Evolutionary conservation across 1,140 invertebrate genomes (phyloP).

Genomic region (Musca domestica): DNA sequence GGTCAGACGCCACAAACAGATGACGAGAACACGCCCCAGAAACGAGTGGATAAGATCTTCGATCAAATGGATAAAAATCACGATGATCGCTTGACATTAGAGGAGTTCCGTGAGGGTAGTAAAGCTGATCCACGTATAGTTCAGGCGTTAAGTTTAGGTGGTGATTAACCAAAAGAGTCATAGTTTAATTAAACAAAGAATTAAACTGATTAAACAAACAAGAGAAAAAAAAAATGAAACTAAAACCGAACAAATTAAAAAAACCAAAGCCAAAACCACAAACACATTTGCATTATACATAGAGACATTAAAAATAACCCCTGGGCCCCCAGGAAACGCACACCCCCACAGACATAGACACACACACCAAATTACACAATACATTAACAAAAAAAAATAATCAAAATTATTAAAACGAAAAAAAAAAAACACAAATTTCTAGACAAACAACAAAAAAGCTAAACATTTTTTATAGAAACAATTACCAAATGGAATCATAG

Average conservation of each 20-base stretch:
- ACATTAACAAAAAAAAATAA: background rate
- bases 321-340: background rate
- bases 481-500: too few relatives aligned
- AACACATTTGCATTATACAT: background rate
- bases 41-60: slow-evolving; percentile 95
- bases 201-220: slow-evolving; percentile 4
- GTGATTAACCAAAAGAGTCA: slow-evolving; percentile 60
- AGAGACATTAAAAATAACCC: background rate
- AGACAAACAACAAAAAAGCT: too few relatives aligned
- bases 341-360: too few relatives aligned
- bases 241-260: background rate
- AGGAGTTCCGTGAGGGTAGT: slow-evolving; percentile 97
- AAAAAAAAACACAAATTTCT: too few relatives aligned
- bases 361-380: background rate
- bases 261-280: background rate
- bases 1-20: slow-evolving; percentile 86
- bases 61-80: slow-evolving; percentile 99
- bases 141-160: slow-evolving; percentile 82
- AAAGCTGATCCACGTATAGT: slow-evolving; percentile 98
- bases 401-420: too few relatives aligned
- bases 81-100: slow-evolving; percentile 93
- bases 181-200: slow-evolving; percentile 26
- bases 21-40: slow-evolving; percentile 93
- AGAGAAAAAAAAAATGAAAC: background rate
- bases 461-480: too few relatives aligned